These are phyloP conservation scores for Proteles cristata DNA, from an alignment of 2,113 vertebrate species.

Conservation along the genomic window DNA sequence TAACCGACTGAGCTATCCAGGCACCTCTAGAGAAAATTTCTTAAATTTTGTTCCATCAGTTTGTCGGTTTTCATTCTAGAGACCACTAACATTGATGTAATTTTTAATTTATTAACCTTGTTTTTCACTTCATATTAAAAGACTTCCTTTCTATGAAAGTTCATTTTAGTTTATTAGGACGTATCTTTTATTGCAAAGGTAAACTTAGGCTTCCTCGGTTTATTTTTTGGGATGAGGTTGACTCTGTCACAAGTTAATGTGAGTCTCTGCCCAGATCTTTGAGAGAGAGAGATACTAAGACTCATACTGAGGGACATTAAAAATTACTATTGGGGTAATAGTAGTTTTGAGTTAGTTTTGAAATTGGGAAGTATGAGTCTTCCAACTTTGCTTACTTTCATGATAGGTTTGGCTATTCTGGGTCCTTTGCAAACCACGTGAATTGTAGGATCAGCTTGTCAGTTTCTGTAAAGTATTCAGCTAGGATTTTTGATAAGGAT, in stretches of 20 bases:
- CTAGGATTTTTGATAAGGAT: neutral
- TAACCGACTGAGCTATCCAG: too few species aligned
- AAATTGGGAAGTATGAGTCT: neutral
- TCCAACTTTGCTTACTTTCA: neutral
- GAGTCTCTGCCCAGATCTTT: neutral
- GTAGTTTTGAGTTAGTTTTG: neutral
- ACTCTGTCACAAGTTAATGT: neutral
- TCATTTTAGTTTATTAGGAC: neutral
- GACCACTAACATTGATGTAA: neutral
- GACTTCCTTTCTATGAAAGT: neutral
- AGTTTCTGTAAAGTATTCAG: neutral
- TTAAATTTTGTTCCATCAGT: neutral
- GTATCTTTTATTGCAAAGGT: neutral
- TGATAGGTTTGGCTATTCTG: neutral
- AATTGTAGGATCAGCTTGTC: slow-evolving; percentile 2
- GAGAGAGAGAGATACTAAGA: neutral
- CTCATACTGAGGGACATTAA: neutral
- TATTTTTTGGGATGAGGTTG: neutral
- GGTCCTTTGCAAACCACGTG: neutral
- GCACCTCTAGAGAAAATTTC: neutral
- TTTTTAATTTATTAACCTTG: neutral
- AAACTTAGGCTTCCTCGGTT: neutral
- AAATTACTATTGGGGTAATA: neutral
- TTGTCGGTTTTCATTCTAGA: neutral
- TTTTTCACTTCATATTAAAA: neutral